Percentiles rank a stretch among this genome's conserved stretches.
phyloP scores from a whole-genome alignment of 2,113 vertebrate genomes.

The Tetraodon nigroviridis region DNA sequence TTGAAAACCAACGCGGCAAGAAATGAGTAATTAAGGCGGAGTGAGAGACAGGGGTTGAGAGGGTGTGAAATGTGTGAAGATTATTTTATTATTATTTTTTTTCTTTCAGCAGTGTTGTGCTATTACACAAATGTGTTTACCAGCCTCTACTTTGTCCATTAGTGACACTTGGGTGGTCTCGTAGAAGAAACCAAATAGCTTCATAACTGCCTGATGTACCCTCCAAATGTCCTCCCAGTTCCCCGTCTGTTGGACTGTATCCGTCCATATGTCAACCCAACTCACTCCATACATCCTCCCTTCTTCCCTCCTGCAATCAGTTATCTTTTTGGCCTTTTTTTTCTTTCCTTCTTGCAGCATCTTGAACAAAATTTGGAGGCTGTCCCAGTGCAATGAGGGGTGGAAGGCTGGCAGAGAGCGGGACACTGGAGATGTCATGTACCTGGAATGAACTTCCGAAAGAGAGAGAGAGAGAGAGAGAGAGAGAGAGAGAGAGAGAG shows the following conservation, averaged over 20 bases:
- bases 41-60: conserved; percentile 60
- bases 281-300: conserved; percentile 39
- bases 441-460: not conserved
- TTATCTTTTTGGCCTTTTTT: conserved; percentile 1
- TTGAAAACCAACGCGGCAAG: conserved; percentile 33
- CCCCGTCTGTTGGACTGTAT: conserved; percentile 64
- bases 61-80: conserved; percentile 64
- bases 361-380: conserved; percentile 24
- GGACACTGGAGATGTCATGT: conserved; percentile 3
- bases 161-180: conserved; percentile 69
- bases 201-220: conserved; percentile 72
- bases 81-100: conserved; percentile 72
- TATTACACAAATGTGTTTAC: conserved; percentile 72
- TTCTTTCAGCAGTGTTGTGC: conserved; percentile 62
- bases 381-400: conserved; percentile 32
- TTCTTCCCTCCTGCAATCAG: conserved; percentile 12
- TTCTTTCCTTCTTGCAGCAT: conserved; percentile 8
- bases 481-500: no score
- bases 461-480: no score
- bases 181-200: conserved; percentile 69
- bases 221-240: conserved; percentile 71
- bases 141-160: conserved; percentile 69
- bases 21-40: conserved; percentile 56
- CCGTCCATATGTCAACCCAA: conserved; percentile 61
- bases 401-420: conserved; percentile 3